phyloP scores from a whole-genome alignment of 1,140 invertebrate species.

The Ptiloglossa arizonensis region DNA sequence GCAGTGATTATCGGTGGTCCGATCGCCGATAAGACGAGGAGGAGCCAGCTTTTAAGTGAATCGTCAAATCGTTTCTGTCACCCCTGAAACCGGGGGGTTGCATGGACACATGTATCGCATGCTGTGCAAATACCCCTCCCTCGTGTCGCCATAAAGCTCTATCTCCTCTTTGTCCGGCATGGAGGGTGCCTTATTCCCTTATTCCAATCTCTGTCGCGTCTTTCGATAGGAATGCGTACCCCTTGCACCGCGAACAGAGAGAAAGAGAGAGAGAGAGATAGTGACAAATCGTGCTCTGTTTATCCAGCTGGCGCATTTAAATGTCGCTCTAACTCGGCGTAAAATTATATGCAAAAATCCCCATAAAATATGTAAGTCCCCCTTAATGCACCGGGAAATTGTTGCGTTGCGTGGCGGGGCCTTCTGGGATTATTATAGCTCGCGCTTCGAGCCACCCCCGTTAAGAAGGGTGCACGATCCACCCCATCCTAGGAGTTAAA shows the following conservation, averaged over 20 bases:
- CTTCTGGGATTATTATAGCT: conserved; percentile 75
- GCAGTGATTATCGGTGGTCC: conserved; percentile 52
- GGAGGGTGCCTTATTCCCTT: conserved; percentile 53
- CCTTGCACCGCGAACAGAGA: conserved; percentile 48
- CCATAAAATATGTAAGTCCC: conserved; percentile 80
- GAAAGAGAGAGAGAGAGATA: too few species aligned
- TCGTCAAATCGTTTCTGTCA: conserved; percentile 75
- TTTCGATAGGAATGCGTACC: conserved; percentile 3
- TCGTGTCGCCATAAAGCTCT: conserved; percentile 52
- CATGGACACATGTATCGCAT: conserved; percentile 79
- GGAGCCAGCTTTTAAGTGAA: conserved; percentile 78
- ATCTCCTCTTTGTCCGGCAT: conserved; percentile 51
- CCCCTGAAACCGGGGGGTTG: conserved; percentile 54
- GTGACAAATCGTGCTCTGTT: conserved; percentile 73
- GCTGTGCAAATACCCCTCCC: conserved; percentile 76
- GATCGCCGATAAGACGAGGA: conserved; percentile 70
- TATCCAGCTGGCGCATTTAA: conserved; percentile 82
- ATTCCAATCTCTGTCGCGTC: conserved; percentile 52
- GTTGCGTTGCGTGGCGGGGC: conserved; percentile 74
- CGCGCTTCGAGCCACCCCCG: background rate
- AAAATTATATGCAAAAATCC: conserved; percentile 83
- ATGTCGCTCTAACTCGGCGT: conserved; percentile 81
- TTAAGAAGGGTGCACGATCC: background rate
- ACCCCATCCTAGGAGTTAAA: background rate
- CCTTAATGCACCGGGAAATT: conserved; percentile 81